These are phyloP conservation scores for Epizoanthus rinbou DNA, from an alignment of 92 coral and sea anemone species.

Conservation along the genomic window DNA sequence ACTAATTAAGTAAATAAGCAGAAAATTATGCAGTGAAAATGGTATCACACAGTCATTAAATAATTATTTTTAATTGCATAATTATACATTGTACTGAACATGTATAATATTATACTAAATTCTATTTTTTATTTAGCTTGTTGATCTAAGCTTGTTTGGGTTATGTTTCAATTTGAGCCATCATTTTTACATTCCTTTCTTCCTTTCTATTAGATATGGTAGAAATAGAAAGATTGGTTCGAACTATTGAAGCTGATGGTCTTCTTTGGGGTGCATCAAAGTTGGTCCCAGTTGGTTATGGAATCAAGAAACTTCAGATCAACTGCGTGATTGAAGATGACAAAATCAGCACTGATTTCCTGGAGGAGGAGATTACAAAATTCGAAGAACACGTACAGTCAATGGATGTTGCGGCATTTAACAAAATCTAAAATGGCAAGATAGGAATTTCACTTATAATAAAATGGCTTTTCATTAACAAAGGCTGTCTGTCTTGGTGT, in stretches of 20 bases:
- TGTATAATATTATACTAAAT: too few species aligned
- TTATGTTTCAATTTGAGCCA: background rate
- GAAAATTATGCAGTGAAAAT: too few species aligned
- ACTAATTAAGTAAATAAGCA: too few species aligned
- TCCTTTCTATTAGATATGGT: constrained; percentile 69
- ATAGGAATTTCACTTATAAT: background rate
- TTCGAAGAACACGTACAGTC: constrained; percentile 91
- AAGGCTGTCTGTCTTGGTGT: background rate
- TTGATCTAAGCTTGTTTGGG: background rate
- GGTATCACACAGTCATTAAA: too few species aligned
- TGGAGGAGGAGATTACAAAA: constrained; percentile 80
- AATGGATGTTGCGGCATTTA: constrained; percentile 93
- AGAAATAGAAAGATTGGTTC: constrained; percentile 82
- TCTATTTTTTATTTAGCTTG: too few species aligned
- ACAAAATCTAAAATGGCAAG: constrained; percentile 71
- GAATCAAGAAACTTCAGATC: constrained; percentile 93
- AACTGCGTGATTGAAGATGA: constrained; percentile 90
- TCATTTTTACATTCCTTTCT: background rate
- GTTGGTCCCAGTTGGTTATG: constrained; percentile 87
- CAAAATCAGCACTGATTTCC: constrained; percentile 86
- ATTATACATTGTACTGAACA: too few species aligned
- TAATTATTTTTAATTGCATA: too few species aligned
- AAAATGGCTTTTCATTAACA: constrained; percentile 13
- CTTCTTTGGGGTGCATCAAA: constrained; percentile 93
- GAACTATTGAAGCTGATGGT: constrained; percentile 79